Evolutionary conservation across 2,888 invertebrate species (phyloP).

Genomic region (Morpho achilles): DNA sequence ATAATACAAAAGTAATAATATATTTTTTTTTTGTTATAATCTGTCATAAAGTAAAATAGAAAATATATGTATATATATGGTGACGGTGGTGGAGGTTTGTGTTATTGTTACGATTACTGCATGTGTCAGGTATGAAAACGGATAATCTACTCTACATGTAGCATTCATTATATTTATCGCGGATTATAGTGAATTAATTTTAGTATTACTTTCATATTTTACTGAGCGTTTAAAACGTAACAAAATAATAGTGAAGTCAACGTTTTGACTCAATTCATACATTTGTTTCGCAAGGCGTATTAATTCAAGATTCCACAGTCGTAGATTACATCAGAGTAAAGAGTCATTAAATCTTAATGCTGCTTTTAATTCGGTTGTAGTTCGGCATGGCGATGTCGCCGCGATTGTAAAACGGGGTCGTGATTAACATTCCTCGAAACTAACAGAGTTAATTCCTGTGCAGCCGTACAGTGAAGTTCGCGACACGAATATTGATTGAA

Average conservation of each 20-base stretch:
- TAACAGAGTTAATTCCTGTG: conserved; percentile 39
- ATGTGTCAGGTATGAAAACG: too few relatives aligned
- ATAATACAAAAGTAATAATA: too few relatives aligned
- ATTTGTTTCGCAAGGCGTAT: conserved; percentile 3
- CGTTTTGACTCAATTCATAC: background rate
- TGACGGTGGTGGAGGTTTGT: too few relatives aligned
- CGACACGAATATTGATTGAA: conserved; percentile 41
- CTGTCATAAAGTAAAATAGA: too few relatives aligned
- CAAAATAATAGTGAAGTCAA: too few relatives aligned
- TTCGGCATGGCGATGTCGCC: conserved; percentile 36
- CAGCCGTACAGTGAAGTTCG: conserved; percentile 34
- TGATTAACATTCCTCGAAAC: conserved; percentile 46
- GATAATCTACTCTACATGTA: too few relatives aligned
- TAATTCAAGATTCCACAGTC: conserved; percentile 7
- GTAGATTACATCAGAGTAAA: conserved; percentile 15
- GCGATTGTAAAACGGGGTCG: conserved; percentile 42
- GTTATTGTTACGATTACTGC: too few relatives aligned
- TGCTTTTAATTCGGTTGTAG: conserved; percentile 40
- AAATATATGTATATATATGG: too few relatives aligned
- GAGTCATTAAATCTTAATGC: conserved; percentile 29
- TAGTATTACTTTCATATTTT: background rate
- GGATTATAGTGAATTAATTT: too few relatives aligned
- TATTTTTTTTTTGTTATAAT: too few relatives aligned
- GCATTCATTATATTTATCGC: too few relatives aligned
- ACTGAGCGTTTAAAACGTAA: background rate